Percentiles rank a stretch among this genome's conserved stretches.
Conservation (phyloP, 2,888 invertebrate species). For the Diarsia brunnea region DNA sequence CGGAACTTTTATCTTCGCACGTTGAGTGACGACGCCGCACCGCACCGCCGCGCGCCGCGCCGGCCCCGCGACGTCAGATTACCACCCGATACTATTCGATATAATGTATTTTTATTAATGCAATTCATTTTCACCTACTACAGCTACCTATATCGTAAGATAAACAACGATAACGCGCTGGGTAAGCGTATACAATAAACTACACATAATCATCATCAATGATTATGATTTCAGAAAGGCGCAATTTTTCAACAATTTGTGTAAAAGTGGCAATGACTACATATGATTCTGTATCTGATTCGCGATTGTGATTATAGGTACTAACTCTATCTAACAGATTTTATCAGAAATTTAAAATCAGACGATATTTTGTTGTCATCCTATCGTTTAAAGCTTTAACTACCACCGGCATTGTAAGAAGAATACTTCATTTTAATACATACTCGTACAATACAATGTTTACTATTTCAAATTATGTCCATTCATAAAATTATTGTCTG, state of each 20-base stretch:
- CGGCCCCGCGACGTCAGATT: slow-evolving; percentile 60
- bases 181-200: slow-evolving; percentile 40
- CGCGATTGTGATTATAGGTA: slow-evolving; percentile 31
- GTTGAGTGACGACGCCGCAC: slow-evolving; percentile 62
- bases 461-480: background rate
- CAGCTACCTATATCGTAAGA: slow-evolving; percentile 51
- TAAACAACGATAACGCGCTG: slow-evolving; percentile 56
- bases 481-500: background rate
- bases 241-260: slow-evolving; percentile 47
- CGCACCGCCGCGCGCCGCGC: slow-evolving; percentile 1
- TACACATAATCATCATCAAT: slow-evolving; percentile 52
- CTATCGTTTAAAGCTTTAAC: slow-evolving; percentile 10
- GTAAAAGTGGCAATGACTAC: slow-evolving; percentile 48
- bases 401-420: slow-evolving; percentile 1
- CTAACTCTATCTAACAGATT: slow-evolving; percentile 30
- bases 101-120: slow-evolving; percentile 60
- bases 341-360: slow-evolving; percentile 38
- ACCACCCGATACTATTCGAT: slow-evolving; percentile 63
- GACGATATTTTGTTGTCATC: slow-evolving; percentile 38
- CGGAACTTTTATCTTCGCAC: slow-evolving; percentile 66
- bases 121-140: slow-evolving; percentile 46
- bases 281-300: slow-evolving; percentile 43
- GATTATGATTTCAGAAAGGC: slow-evolving; percentile 43
- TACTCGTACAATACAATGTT: background rate
- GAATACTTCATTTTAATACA: background rate